Base-by-base conservation (phyloP, 1,140 invertebrate species). In the Bombyx mandarina region DNA sequence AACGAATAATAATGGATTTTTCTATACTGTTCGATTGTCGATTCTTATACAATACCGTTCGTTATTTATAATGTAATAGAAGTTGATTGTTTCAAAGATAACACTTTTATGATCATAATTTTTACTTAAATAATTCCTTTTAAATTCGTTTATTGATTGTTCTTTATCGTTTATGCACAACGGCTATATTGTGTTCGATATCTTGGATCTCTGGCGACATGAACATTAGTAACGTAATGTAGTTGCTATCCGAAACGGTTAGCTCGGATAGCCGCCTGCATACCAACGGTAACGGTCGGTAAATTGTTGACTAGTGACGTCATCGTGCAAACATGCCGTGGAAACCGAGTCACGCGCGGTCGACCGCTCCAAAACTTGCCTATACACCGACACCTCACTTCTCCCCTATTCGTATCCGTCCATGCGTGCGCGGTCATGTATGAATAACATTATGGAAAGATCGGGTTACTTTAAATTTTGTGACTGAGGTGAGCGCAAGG, bases 401-500 rank as follows among this genome's bases (percentile, higher is more conserved):
- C 63, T 63, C 55, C 55, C 44, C 57, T 56, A 66, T 70, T 67
- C 57, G 67, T 67, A 66, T 45, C 42, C 56, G 42, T 45, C 57
- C 45, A 58, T 54, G 52, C 54, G 60, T 45, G 64, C 61, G 53
- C 63, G 45, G 71, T 70, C 71, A 70, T 69, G 64, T 69, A 56
- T 50, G 58, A 42, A 60, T 56, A 63, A 48, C 26, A 35, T 35
- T 8, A 43, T 8, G 18, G 8, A 56, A 61, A 57, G 26, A 65
- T 60, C 46, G 10, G 56, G 43, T 56, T 57, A 66, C 47, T 66
- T 65, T 58, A 62, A 66, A 67, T 75, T 67, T 67, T 71, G 60
- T 64, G 61, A 62, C 59, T 65, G 71, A 79, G 73, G 77, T 79
- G 77, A 77, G 75, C 74, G 79, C 69, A 75, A 77, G 77, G 66